Percentiles rank a stretch among this genome's conserved stretches.
Evolutionary conservation across 35 echinoderm and acorn worm species (phyloP).

Genomic region (Eucidaris tribuloides): DNA sequence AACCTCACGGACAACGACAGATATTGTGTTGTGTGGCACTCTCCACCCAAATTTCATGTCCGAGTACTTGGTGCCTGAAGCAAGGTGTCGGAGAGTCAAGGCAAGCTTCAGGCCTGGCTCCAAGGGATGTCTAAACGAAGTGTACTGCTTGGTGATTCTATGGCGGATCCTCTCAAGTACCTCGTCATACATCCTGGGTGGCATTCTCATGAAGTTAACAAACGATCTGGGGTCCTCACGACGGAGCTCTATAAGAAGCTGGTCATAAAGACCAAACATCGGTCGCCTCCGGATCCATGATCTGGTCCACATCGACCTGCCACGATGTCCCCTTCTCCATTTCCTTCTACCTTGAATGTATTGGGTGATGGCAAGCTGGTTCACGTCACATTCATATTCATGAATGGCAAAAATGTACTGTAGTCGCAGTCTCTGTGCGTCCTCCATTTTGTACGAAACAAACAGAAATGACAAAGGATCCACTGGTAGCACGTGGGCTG

Average conservation of each 20-base stretch:
- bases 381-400: no score
- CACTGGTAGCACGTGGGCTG: no score
- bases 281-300: background rate
- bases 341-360: no score
- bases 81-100: conserved; percentile 42
- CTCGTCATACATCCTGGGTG: conserved; percentile 34
- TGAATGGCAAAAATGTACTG: no score
- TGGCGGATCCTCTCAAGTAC: conserved; percentile 25
- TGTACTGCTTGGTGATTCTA: conserved; percentile 41
- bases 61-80: conserved; percentile 1
- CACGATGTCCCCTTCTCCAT: background rate
- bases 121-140: background rate
- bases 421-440: no score
- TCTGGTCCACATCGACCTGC: background rate
- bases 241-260: conserved; percentile 31
- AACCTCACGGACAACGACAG: conserved; percentile 33
- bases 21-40: conserved; percentile 36
- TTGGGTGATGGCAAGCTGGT: no score
- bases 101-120: conserved; percentile 41
- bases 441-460: no score
- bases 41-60: no score
- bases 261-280: background rate
- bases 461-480: no score
- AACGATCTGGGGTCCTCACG: conserved; percentile 33
- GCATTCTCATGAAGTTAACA: conserved; percentile 47